Conservation (phyloP, 2,888 invertebrate genomes). For the Drosophila flavopinicola region DNA sequence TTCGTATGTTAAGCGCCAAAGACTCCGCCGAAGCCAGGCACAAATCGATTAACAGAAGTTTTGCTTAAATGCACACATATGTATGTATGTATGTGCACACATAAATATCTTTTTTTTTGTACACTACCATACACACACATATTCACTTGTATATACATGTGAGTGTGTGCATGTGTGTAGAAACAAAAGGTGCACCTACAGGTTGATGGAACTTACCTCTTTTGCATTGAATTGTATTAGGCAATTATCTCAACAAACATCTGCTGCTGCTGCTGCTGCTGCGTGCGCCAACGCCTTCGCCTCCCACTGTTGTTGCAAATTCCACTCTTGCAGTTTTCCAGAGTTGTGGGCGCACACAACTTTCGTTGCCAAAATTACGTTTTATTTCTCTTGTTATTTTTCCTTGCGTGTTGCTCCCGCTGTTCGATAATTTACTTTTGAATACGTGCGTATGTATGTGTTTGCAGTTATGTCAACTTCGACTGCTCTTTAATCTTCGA, state of each 20-base stretch:
- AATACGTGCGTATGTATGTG: constrained; percentile 19
- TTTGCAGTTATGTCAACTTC: constrained; percentile 71
- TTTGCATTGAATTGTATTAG: constrained; percentile 55
- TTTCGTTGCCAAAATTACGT: constrained; percentile 65
- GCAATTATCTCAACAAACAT: constrained; percentile 68
- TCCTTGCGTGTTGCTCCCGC: constrained; percentile 50
- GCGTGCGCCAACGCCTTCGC: constrained; percentile 37
- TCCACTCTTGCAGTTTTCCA: constrained; percentile 61
- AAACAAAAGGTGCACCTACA: constrained; percentile 43
- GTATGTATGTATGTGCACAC: too few relatives aligned
- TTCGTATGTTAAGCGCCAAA: too few relatives aligned
- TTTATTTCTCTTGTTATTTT: constrained; percentile 35
- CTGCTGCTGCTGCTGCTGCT: constrained; percentile 31
- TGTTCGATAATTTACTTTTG: constrained; percentile 70
- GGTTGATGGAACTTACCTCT: constrained; percentile 67
- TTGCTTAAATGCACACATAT: constrained; percentile 16
- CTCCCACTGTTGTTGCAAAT: constrained; percentile 41
- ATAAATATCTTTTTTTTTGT: too few relatives aligned
- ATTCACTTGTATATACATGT: constrained; percentile 9
- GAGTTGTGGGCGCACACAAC: constrained; percentile 44
- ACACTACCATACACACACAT: constrained; percentile 5
- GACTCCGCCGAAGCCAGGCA: constrained; percentile 12
- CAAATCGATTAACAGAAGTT: constrained; percentile 57
- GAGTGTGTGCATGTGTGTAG: constrained; percentile 3
- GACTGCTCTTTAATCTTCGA: constrained; percentile 54